Evolutionary conservation across 2,113 vertebrate species (phyloP).

Genomic region (Nansenia antarctica): DNA sequence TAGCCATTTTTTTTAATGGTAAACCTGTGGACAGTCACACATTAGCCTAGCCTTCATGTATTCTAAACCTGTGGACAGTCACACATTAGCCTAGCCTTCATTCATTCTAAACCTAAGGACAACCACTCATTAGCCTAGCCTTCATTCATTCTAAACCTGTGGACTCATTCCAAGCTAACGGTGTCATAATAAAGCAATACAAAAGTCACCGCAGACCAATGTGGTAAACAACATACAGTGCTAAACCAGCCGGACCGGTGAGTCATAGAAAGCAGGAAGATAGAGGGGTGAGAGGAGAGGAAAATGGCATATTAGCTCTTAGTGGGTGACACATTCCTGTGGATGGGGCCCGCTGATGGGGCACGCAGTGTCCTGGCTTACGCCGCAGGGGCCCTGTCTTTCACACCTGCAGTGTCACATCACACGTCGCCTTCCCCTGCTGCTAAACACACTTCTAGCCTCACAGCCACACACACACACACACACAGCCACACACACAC

Average conservation of each 20-base stretch:
- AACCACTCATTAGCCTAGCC: not conserved
- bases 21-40: too few species aligned
- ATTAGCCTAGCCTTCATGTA: not conserved
- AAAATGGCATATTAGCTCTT: not conserved
- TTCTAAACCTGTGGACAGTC: too few species aligned
- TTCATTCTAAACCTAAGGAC: not conserved
- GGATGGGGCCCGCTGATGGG: not conserved
- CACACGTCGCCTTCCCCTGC: too few species aligned
- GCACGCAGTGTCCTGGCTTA: not conserved
- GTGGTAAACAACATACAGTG: not conserved
- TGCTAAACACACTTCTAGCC: too few species aligned
- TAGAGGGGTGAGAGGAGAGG: not conserved
- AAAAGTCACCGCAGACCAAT: too few species aligned
- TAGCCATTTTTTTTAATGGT: too few species aligned
- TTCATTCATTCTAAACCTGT: not conserved
- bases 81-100: not conserved
- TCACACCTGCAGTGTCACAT: constrained; percentile 11
- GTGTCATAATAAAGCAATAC: not conserved
- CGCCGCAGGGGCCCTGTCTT: constrained; percentile 4
- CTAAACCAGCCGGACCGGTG: not conserved
- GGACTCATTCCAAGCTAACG: not conserved
- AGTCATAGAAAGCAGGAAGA: not conserved
- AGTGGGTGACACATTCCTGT: constrained; percentile 2
- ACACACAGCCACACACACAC: too few species aligned
- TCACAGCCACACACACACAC: too few species aligned